Conservation (phyloP, 2,113 vertebrate genomes). For the Numenius arquata region DNA sequence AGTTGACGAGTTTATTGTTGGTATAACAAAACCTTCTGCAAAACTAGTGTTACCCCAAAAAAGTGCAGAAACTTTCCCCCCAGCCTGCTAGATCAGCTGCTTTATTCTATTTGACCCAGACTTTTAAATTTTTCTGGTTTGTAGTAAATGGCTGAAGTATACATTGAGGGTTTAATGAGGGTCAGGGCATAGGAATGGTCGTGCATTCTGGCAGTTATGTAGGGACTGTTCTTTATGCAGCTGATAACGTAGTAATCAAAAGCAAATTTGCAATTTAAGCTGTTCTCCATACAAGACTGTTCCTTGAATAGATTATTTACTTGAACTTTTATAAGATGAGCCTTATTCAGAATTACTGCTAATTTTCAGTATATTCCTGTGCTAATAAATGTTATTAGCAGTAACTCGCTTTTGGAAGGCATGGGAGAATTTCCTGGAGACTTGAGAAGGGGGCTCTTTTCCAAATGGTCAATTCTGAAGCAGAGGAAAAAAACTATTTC, state of each 20-base stretch:
- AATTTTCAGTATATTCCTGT: neutral
- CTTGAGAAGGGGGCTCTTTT: neutral
- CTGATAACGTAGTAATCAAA: neutral
- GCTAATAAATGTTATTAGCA: neutral
- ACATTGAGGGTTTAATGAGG: neutral
- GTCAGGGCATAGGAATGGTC: neutral
- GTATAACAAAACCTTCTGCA: neutral
- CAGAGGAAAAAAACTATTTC: neutral
- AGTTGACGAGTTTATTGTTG: neutral
- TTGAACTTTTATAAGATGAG: neutral
- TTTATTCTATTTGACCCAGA: neutral
- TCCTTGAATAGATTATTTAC: neutral
- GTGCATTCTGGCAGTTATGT: neutral
- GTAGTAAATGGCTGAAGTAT: neutral
- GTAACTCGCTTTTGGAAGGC: neutral
- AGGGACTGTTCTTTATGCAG: neutral
- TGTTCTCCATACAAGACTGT: neutral
- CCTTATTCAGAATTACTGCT: neutral
- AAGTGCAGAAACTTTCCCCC: neutral
- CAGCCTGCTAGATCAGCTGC: neutral
- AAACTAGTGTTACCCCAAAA: neutral
- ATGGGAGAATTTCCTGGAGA: neutral
- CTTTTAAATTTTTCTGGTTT: neutral
- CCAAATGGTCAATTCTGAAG: neutral
- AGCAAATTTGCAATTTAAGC: neutral